Evolutionary conservation across 1,140 invertebrate species (phyloP).

Genomic region (Drosophila grimshawi): DNA sequence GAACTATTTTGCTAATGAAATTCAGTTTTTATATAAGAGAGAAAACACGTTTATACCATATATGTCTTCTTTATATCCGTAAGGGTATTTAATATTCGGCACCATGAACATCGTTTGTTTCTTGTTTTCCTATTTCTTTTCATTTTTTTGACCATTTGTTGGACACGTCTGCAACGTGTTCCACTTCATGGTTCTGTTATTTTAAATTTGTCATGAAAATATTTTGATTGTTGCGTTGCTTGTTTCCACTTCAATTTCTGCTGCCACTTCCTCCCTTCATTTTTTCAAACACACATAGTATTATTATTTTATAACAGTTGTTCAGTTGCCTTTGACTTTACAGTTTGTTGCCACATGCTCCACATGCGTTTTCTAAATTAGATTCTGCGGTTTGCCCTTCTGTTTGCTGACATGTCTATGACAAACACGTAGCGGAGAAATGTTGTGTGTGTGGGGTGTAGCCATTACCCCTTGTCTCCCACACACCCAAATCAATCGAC

Average conservation of each 20-base stretch:
- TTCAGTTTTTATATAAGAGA: too few relatives aligned
- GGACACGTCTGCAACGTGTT: conserved; percentile 66
- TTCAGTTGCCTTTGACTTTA: conserved; percentile 25
- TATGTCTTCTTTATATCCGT: too few relatives aligned
- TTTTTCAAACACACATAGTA: conserved; percentile 16
- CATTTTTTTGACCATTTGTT: conserved; percentile 52
- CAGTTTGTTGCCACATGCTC: conserved; percentile 48
- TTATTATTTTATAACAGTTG: conserved; percentile 58
- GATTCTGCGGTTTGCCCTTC: conserved; percentile 64
- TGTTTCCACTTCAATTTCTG: conserved; percentile 37
- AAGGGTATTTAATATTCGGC: conserved; percentile 8
- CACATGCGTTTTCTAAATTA: conserved; percentile 66
- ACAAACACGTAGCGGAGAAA: neutral
- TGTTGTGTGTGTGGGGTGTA: neutral
- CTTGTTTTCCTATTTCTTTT: neutral
- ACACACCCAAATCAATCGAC: conserved; percentile 42
- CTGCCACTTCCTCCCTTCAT: neutral
- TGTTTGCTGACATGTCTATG: conserved; percentile 19
- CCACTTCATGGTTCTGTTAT: conserved; percentile 76
- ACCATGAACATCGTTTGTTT: too few relatives aligned
- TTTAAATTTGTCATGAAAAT: conserved; percentile 84
- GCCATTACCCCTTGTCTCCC: neutral
- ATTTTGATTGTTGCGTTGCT: conserved; percentile 72
- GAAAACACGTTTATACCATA: too few relatives aligned
- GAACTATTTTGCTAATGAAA: neutral